These are phyloP conservation scores for Diceros bicornis DNA, from an alignment of 2,797 vertebrate genomes.

Conservation along the genomic window DNA sequence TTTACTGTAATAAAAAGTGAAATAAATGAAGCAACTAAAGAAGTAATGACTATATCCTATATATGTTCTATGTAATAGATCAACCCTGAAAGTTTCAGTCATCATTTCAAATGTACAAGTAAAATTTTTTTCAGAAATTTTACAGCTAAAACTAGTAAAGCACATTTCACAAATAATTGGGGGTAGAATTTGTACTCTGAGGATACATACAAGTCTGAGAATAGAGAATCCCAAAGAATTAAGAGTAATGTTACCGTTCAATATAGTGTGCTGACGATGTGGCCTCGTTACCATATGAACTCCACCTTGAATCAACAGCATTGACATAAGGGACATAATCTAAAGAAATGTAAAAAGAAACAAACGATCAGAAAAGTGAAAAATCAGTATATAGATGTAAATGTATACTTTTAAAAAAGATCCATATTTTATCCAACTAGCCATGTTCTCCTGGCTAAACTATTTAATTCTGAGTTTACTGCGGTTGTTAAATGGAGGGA, in stretches of 20 bases:
- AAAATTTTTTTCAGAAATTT: conserved; percentile 25
- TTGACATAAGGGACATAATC: conserved; percentile 95
- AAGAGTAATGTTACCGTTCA: conserved; percentile 92
- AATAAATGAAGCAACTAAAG: conserved; percentile 60
- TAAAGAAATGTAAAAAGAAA: conserved; percentile 83
- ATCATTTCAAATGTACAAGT: conserved; percentile 52
- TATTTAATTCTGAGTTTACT: conserved; percentile 49
- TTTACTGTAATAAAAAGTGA: conserved; percentile 73
- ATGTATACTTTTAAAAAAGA: not conserved
- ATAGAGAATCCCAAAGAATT: conserved; percentile 46
- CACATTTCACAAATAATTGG: conserved; percentile 17
- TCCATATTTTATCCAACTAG: not conserved
- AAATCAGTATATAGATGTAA: conserved; percentile 6
- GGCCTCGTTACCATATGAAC: conserved; percentile 94
- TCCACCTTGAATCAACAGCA: conserved; percentile 96
- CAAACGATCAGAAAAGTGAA: conserved; percentile 49
- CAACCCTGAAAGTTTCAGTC: conserved; percentile 11
- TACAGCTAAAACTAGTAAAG: conserved; percentile 18
- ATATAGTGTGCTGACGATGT: conserved; percentile 93
- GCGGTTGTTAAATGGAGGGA: conserved; percentile 13
- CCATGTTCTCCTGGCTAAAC: not conserved
- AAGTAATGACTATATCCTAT: conserved; percentile 18
- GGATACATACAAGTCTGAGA: conserved; percentile 28
- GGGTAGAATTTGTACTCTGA: conserved; percentile 40
- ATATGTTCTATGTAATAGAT: conserved; percentile 11